Conservation (phyloP, 2,797 vertebrate genomes). For the Pseudochirops cupreus region DNA sequence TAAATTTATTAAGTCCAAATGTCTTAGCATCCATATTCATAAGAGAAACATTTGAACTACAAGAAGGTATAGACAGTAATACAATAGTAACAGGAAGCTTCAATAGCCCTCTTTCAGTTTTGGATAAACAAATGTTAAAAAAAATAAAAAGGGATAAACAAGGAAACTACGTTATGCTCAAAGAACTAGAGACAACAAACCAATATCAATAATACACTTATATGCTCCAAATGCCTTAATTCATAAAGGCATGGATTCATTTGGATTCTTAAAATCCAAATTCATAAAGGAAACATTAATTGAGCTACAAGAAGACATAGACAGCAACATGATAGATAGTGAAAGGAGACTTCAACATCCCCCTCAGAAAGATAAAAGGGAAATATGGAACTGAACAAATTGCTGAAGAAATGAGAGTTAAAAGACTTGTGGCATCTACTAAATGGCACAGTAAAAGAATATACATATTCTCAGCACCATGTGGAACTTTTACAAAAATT, state of each 20-base stretch:
- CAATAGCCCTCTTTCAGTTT: neutral
- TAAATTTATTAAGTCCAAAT: neutral
- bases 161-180: neutral
- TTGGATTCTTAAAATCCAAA: neutral
- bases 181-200: neutral
- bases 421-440: neutral
- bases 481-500: neutral
- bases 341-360: neutral
- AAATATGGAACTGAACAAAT: neutral
- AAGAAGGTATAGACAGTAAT: neutral
- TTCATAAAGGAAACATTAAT: neutral
- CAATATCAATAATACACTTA: neutral
- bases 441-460: neutral
- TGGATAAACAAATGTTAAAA: neutral
- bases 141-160: neutral
- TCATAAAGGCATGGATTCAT: too few relatives aligned
- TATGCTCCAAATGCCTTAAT: neutral
- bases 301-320: neutral
- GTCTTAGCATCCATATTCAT: neutral
- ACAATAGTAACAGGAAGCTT: neutral
- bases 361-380: neutral
- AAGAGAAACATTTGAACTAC: neutral
- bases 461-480: neutral
- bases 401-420: neutral
- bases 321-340: neutral